Base-by-base conservation (phyloP, 2,888 invertebrate species). In the Bibio marci region DNA sequence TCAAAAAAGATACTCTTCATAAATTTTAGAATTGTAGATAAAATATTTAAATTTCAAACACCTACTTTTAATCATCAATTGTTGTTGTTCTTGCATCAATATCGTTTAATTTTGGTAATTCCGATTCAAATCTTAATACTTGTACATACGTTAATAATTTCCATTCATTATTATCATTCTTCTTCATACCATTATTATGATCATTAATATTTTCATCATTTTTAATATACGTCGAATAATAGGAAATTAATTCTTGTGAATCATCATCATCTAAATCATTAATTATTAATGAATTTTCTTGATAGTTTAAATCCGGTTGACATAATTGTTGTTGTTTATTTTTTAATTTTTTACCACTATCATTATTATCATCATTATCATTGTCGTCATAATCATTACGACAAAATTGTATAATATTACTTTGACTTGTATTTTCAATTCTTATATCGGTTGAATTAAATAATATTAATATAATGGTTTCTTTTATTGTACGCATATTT, bases 381-480 rank as follows among this genome's bases (percentile, higher is more conserved):
- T 22, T 40, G 27, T 54, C 56, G 30, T 47, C 53, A 25, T 50
- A 54, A 18, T 58, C 53, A 25, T 47, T 55, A 5, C 56, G 55
- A 59, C 85, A 86, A 44, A 85, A 68, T 54, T 83, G 82, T 2
- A 74, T 67, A 35, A 85, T 71, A 47, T 80, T 76, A n/a, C 74
- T 78, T 52, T 80, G 76, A 52, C 81, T 82, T 2, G 79, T 76
- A 56, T 85, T 82, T 36, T 80, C 79, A 48, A 76, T 75, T 49
- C 77, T 76, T 1, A 76, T 73, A 51, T 77, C 73, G 8, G 74
- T 70, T 42, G 76, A 73, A 54, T 82, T 80, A 54, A 82, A 80
- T 13, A 80, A 71, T n/a, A 85, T 74, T 37, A 85, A 60, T n/a
- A 81, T 71, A 30, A 82, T 76, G 25, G 76, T 69, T 55, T 85